phyloP scores from a whole-genome alignment of 92 coral and sea anemone species.

The Muricea muricata region DNA sequence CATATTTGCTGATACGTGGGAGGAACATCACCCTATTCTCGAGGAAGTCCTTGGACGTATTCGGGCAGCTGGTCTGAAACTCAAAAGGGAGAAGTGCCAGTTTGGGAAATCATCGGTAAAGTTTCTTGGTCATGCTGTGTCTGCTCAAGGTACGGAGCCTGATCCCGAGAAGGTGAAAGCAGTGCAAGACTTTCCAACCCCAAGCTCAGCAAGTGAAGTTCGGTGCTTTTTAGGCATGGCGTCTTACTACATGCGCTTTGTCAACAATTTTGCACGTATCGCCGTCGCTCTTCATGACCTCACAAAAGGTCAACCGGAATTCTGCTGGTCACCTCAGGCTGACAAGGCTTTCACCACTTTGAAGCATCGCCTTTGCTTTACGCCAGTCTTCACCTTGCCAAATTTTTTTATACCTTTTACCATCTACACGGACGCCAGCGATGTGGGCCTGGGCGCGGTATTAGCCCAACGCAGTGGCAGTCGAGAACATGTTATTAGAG shows the following conservation, averaged over 20 bases:
- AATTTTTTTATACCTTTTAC: constrained; percentile 3
- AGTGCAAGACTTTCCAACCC: constrained; percentile 37
- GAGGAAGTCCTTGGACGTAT: constrained; percentile 15
- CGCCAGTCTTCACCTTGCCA: constrained; percentile 3
- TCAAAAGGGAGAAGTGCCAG: constrained; percentile 39
- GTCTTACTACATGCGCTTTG: constrained; percentile 44
- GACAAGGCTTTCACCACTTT: constrained; percentile 8
- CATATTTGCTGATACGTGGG: constrained; percentile 22
- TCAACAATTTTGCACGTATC: constrained; percentile 34
- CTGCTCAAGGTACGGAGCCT: constrained; percentile 31
- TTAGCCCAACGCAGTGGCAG: neutral
- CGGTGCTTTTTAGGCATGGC: constrained; percentile 50
- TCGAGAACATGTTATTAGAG: neutral
- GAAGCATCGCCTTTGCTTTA: neutral
- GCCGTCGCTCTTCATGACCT: constrained; percentile 30
- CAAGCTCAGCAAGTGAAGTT: constrained; percentile 35
- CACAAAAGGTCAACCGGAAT: neutral
- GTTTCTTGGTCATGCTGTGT: constrained; percentile 60
- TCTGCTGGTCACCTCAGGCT: constrained; percentile 1
- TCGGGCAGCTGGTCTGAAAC: constrained; percentile 44
- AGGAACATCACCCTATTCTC: neutral
- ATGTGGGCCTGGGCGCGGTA: constrained; percentile 4
- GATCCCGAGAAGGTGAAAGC: constrained; percentile 37
- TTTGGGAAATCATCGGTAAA: constrained; percentile 41
- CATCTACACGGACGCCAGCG: constrained; percentile 22